phyloP scores from a whole-genome alignment of 2,797 vertebrate genomes.

The Alosa sapidissima region DNA sequence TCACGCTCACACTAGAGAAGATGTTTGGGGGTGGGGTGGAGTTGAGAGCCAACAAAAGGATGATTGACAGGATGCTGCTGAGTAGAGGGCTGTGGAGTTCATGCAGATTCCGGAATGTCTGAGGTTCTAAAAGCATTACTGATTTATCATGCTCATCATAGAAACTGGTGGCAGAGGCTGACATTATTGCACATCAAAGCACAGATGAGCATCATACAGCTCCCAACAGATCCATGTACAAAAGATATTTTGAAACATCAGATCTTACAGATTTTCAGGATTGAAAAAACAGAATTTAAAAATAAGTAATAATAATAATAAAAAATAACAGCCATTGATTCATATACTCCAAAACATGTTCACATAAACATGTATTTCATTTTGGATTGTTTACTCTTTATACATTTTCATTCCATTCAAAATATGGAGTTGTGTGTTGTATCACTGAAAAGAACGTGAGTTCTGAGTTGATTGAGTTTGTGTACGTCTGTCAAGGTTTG shows the following conservation, averaged over 20 bases:
- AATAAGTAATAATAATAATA: too few relatives aligned
- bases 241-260: background rate
- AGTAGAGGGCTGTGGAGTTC: conserved; percentile 48
- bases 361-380: too few relatives aligned
- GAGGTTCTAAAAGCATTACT: conserved; percentile 59
- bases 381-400: too few relatives aligned
- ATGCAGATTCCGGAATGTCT: conserved; percentile 56
- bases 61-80: conserved; percentile 56
- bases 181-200: background rate
- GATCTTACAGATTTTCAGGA: background rate
- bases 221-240: background rate
- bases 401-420: too few relatives aligned
- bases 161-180: background rate
- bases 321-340: too few relatives aligned
- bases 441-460: too few relatives aligned
- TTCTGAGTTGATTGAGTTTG: background rate
- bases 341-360: too few relatives aligned
- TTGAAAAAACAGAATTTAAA: too few relatives aligned
- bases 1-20: background rate
- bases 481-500: conserved; percentile 31
- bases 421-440: too few relatives aligned
- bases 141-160: conserved; percentile 58
- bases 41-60: conserved; percentile 35
- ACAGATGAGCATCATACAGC: background rate
- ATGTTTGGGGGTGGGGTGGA: conserved; percentile 4